Conservation (phyloP, 2,797 vertebrate genomes). For the Nannoperca australis region DNA sequence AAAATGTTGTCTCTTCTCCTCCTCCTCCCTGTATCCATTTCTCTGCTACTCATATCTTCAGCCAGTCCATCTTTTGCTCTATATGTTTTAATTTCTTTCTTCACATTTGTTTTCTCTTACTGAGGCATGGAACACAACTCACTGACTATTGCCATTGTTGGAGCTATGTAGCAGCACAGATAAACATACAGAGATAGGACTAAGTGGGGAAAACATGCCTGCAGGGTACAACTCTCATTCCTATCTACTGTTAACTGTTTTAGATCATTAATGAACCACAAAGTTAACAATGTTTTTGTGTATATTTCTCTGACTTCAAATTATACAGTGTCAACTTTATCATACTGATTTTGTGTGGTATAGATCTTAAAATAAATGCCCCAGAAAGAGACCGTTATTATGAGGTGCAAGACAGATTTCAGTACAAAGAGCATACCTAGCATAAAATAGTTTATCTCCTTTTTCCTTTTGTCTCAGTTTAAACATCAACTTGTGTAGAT, state of each 20-base stretch:
- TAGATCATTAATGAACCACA: slow-evolving; percentile 10
- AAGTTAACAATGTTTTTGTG: not conserved
- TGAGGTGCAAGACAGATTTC: not conserved
- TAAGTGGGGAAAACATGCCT: slow-evolving; percentile 20
- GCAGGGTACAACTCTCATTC: slow-evolving; percentile 2
- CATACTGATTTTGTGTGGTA: not conserved
- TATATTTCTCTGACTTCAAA: not conserved
- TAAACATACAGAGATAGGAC: slow-evolving; percentile 18
- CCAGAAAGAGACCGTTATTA: not conserved
- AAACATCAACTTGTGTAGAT: no score
- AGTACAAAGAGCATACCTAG: not conserved
- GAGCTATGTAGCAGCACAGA: not conserved
- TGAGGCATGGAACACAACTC: slow-evolving; percentile 12
- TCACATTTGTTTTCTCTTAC: not conserved
- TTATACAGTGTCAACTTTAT: not conserved
- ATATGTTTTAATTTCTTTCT: not conserved
- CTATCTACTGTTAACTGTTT: slow-evolving; percentile 8
- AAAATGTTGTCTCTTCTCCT: not conserved
- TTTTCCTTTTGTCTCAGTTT: no score
- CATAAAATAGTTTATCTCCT: not conserved
- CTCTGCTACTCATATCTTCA: slow-evolving; percentile 8
- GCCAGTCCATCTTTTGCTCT: slow-evolving; percentile 1
- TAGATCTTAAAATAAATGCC: not conserved
- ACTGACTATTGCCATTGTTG: not conserved
- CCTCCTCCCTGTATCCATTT: not conserved